Base-by-base conservation (phyloP, 2,797 vertebrate genomes). In the Craterocephalus amniculus region DNA sequence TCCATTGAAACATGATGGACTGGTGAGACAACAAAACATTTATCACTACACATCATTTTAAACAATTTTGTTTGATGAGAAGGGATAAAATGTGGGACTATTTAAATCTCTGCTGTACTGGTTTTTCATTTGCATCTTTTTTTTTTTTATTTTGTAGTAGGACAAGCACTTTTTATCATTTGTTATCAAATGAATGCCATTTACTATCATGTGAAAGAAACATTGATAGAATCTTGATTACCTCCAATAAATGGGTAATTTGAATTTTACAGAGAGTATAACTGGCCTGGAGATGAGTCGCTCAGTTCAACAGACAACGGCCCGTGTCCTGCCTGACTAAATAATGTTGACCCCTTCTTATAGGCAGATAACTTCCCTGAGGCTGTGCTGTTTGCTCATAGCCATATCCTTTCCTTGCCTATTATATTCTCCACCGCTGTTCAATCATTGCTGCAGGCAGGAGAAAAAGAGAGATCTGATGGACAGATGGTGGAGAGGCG, bases 371-470 rank as follows among this genome's bases (percentile, higher is more conserved):
- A 58, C 26, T 58, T 66, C 65, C 81, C 80, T 16, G 20, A 75
- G 83, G 83, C 83, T 63, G 59, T 60, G 31, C 36, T 40, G 58
- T 81, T 76, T 38, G 58, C 63, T 77, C 45, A 75, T 63, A 82
- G 80, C 83, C 74, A 85, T 34, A 76, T 78, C 67, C 40, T 60
- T 60, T 67, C 45, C 54, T 31, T 43, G 51, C 61, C 35, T 80
- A 78, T 82, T 62, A 81, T 38, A 72, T 79, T 82, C 45, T 83
- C 58, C 69, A 54, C 38, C 54, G 36, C 24, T 65, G 10, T 74
- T 82, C 26, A 27, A 82, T 82, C 72, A 70, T 29, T 16, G 79
- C 79, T 81, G 76, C 38, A 11, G 78, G 82, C 76, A 26, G 61
- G 49, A 52, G 60, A 35, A 60, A 74, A 77, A 56, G 3, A 73